Percentiles rank a stretch among this genome's conserved stretches.
Conservation (phyloP, 2,888 invertebrate species). For the Amblyjoppa fuscipennis region DNA sequence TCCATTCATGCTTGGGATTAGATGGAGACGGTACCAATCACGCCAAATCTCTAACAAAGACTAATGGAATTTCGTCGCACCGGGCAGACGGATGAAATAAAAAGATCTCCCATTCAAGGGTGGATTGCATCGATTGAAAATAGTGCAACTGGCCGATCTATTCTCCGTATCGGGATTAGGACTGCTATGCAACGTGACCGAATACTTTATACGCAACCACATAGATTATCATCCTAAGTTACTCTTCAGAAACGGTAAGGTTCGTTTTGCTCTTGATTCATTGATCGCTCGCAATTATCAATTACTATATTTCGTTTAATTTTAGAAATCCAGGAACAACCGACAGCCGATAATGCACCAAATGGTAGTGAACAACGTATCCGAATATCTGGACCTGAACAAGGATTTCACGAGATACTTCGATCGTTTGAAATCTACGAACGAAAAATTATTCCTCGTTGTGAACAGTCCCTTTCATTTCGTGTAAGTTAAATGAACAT, state of each 20-base stretch:
- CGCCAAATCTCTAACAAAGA: no score
- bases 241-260: slow-evolving; percentile 97
- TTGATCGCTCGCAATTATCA: slow-evolving; percentile 38
- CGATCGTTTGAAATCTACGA: slow-evolving; percentile 89
- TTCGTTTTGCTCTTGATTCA: slow-evolving; percentile 80
- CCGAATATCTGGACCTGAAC: slow-evolving; percentile 93
- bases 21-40: no score
- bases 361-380: slow-evolving; percentile 93
- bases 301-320: background rate
- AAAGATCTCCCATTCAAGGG: slow-evolving; percentile 71
- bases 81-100: slow-evolving; percentile 2
- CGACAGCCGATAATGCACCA: slow-evolving; percentile 96
- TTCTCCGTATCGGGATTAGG: slow-evolving; percentile 99
- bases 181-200: slow-evolving; percentile 96
- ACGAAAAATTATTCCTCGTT: slow-evolving; percentile 96
- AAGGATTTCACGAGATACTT: slow-evolving; percentile 91
- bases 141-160: slow-evolving; percentile 98
- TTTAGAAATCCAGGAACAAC: slow-evolving; percentile 93
- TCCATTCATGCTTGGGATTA: no score
- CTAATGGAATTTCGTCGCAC: slow-evolving; percentile 5
- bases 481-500: slow-evolving; percentile 89
- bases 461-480: slow-evolving; percentile 99
- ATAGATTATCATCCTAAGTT: slow-evolving; percentile 98
- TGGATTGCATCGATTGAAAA: slow-evolving; percentile 86
- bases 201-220: slow-evolving; percentile 95